These are phyloP conservation scores for Verasper variegatus DNA, from an alignment of 2,113 vertebrate species.

Conservation along the genomic window DNA sequence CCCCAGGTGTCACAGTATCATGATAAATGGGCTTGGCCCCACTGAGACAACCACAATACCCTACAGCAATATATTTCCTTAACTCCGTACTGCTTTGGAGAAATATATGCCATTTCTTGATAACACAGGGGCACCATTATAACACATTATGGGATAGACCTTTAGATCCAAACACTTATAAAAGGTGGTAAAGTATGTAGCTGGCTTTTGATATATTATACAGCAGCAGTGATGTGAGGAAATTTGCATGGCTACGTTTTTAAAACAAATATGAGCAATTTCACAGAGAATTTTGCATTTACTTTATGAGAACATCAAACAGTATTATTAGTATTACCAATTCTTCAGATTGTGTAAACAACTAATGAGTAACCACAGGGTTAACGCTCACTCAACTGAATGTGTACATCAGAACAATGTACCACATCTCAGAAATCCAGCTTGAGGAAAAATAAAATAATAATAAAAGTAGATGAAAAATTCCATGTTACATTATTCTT, in stretches of 20 bases:
- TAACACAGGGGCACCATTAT: constrained; percentile 69
- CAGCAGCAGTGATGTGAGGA: not conserved
- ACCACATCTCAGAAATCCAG: too few species aligned
- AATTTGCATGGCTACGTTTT: not conserved
- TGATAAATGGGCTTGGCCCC: constrained; percentile 76
- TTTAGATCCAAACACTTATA: constrained; percentile 58
- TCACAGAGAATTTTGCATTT: not conserved
- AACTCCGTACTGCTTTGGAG: constrained; percentile 69
- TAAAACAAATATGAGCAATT: not conserved
- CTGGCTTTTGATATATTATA: constrained; percentile 35
- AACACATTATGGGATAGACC: constrained; percentile 65
- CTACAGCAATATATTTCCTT: constrained; percentile 79
- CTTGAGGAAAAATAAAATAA: too few species aligned
- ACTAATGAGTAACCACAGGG: not conserved
- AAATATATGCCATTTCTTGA: constrained; percentile 72
- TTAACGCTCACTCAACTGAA: too few species aligned
- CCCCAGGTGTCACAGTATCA: constrained; percentile 74
- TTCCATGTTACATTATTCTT: too few species aligned
- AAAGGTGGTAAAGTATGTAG: constrained; percentile 37
- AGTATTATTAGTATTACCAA: not conserved
- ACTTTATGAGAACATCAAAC: not conserved
- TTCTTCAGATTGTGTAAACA: not conserved
- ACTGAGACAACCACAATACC: constrained; percentile 75
- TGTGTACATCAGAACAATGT: too few species aligned
- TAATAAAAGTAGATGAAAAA: too few species aligned